phyloP scores from a whole-genome alignment of 2,797 vertebrate species.

The Molossus molossus region DNA sequence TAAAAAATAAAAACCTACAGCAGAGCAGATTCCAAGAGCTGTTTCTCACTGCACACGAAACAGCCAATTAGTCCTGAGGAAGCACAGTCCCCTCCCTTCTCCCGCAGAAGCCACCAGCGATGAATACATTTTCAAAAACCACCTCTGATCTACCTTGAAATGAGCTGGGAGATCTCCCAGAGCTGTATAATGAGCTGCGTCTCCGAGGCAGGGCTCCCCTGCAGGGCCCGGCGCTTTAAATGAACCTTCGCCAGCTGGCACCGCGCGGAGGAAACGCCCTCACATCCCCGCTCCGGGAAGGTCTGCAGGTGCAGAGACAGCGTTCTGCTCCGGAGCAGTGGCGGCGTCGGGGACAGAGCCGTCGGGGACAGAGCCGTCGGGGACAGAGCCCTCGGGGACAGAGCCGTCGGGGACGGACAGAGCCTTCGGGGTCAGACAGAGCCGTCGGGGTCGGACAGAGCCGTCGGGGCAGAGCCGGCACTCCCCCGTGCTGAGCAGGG shows the following conservation, averaged over 20 bases:
- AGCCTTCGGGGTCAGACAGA: too few species aligned
- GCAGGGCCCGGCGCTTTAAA: slow-evolving; percentile 6
- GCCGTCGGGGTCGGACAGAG: too few species aligned
- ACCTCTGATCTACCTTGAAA: slow-evolving; percentile 46
- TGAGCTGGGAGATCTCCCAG: slow-evolving; percentile 4
- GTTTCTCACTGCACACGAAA: slow-evolving; percentile 62
- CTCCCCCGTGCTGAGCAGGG: neutral
- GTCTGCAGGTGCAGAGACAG: too few species aligned
- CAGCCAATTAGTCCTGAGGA: slow-evolving; percentile 52
- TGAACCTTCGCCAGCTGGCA: slow-evolving; percentile 70
- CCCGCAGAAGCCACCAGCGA: neutral
- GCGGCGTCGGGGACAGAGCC: too few species aligned
- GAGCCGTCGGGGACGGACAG: too few species aligned
- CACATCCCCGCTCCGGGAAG: too few species aligned
- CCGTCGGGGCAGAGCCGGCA: neutral
- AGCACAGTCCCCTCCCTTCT: neutral
- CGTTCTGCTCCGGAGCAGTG: neutral
- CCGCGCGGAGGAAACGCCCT: too few species aligned
- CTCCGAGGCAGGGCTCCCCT: neutral
- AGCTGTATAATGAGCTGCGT: slow-evolving; percentile 59
- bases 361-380: too few species aligned
- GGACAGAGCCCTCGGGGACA: too few species aligned
- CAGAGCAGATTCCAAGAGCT: slow-evolving; percentile 11
- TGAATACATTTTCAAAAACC: slow-evolving; percentile 43
- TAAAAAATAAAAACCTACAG: neutral